Evolutionary conservation across 2,797 vertebrate genomes (phyloP).

Genomic region (Anabacerthia variegaticeps): DNA sequence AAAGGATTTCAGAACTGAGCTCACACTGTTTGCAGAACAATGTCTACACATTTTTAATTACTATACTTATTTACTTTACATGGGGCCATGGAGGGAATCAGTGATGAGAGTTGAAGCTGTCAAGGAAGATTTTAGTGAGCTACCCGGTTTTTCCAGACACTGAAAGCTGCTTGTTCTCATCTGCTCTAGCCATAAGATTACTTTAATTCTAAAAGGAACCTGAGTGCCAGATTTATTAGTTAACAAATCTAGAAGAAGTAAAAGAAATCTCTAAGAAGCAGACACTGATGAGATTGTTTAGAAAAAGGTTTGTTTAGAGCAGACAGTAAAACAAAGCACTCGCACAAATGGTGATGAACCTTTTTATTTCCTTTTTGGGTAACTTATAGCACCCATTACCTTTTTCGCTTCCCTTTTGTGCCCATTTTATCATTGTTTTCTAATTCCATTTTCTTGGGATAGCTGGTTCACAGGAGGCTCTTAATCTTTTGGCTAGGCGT

Average conservation of each 20-base stretch:
- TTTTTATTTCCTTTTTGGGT: neutral
- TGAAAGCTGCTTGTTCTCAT: neutral
- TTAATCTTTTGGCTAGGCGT: conserved; percentile 22
- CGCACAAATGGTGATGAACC: neutral
- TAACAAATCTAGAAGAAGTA: neutral
- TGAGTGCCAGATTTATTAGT: conserved; percentile 3
- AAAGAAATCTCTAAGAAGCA: neutral
- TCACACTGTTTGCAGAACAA: neutral
- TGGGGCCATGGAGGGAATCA: neutral
- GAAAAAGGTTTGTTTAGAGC: neutral
- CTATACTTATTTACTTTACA: neutral
- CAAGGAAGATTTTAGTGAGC: neutral
- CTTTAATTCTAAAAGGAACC: neutral
- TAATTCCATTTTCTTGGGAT: neutral
- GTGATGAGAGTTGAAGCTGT: neutral
- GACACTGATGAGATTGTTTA: neutral
- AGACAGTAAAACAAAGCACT: neutral
- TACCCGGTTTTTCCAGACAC: neutral
- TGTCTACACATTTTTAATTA: neutral
- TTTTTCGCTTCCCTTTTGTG: neutral
- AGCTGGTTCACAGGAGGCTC: neutral
- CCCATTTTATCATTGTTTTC: neutral
- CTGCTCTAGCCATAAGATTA: neutral
- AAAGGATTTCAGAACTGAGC: neutral
- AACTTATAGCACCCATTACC: neutral